Percentiles rank a stretch among this genome's conserved stretches.
Conservation (phyloP, 2,888 invertebrate species). For the Ecliptopera silaceata region DNA sequence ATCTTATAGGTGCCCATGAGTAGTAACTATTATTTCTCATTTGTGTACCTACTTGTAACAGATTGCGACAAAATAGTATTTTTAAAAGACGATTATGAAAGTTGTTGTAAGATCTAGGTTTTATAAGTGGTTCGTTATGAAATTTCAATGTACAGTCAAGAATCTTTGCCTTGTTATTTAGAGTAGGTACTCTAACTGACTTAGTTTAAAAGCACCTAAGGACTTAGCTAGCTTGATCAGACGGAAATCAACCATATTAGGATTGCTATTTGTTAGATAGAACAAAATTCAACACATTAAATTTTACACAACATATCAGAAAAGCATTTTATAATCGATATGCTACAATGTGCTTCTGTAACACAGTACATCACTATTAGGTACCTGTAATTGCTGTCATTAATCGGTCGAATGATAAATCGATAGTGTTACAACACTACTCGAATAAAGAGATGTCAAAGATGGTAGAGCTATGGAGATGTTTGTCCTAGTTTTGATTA, state of each 20-base stretch:
- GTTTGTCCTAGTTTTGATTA: not conserved
- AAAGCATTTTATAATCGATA: conserved; percentile 16
- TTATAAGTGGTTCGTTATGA: not conserved
- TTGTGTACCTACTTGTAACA: too few relatives aligned
- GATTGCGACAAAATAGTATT: too few relatives aligned
- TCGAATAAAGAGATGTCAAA: not conserved
- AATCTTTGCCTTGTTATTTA: too few relatives aligned
- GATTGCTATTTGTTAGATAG: too few relatives aligned
- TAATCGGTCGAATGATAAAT: conserved; percentile 29
- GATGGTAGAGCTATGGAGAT: not conserved
- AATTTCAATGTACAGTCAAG: conserved; percentile 9
- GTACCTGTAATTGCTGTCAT: conserved; percentile 19
- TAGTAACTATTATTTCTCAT: too few relatives aligned
- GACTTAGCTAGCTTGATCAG: too few relatives aligned
- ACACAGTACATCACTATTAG: conserved; percentile 3
- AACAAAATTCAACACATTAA: too few relatives aligned
- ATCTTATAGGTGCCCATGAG: too few relatives aligned
- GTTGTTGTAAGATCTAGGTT: conserved; percentile 16
- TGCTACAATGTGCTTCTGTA: conserved; percentile 10
- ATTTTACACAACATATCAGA: too few relatives aligned
- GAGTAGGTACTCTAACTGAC: too few relatives aligned
- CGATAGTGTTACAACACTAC: conserved; percentile 34
- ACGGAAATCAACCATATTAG: too few relatives aligned
- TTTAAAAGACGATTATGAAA: conserved; percentile 4
- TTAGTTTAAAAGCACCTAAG: too few relatives aligned